Base-by-base conservation (phyloP, 2,888 invertebrate species). In the Mesorhabditis belari region DNA sequence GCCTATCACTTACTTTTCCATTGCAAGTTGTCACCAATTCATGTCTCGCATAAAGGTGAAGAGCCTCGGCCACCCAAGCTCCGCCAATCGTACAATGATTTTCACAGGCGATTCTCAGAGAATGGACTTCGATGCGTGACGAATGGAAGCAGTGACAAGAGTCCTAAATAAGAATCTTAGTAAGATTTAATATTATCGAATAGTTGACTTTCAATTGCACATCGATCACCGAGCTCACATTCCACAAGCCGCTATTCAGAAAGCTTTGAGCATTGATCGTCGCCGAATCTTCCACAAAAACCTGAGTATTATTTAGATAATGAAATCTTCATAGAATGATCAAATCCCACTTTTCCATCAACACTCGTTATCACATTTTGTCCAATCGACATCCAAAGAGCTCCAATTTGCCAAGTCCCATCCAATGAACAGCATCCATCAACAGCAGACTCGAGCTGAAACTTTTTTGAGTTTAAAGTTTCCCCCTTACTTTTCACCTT, bases 351-450 rank as follows among this genome's bases (percentile, higher is more conserved):
- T n/a, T 35, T 35, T n/a, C 44, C 44, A 35, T 35, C 44, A n/a
- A 2, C 44, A 35, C 12, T 35, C n/a, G 44, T 35, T 17, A 35
- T n/a, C 12, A 35, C 44, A 35, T 35, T 35, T 35, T 35, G 12
- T 17, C n/a, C 12, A 35, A n/a, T n/a, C n/a, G 44, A 17, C 44
- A 56, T 25, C 68, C 69, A 70, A 25, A 61, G 57, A 6, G 62
- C 61, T 1, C 63, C 69, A 5, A 69, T 44, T 49, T 72, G 72
- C 67, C 66, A 69, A 12, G 70, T 70, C 4, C 67, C 70, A 35
- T 67, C 65, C 12, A 69, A 58, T 21, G 60, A 57, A 4, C 60
- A 60, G 25, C 49, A 51, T 0, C 61, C 59, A 5, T 56, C 55
- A 25, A 61, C 61, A 19, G 64, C 65, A 0, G 69, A 49, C 50